Conservation (phyloP, 2,888 invertebrate species). For the Pelosia muscerda region DNA sequence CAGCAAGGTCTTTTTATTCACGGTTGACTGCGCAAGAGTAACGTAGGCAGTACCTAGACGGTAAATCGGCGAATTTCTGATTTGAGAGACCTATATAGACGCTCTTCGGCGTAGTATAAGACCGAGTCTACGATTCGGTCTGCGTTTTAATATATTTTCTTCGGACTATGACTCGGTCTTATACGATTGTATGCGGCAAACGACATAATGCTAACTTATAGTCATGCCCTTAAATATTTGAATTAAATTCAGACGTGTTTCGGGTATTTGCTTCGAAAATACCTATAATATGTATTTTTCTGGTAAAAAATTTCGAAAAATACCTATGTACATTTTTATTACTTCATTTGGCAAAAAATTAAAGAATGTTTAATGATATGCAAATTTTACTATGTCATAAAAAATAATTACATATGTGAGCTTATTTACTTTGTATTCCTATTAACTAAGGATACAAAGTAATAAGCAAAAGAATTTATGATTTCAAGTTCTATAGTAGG, state of each 20-base stretch:
- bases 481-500: neutral
- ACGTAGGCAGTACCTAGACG: neutral
- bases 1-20: conserved; percentile 22
- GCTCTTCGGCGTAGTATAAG: neutral
- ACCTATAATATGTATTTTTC: no score
- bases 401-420: neutral
- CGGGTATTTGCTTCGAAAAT: no score
- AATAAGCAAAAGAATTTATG: neutral
- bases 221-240: neutral
- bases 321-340: neutral
- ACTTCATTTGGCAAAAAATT: neutral
- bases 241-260: neutral
- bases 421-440: neutral
- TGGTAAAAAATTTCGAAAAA: no score
- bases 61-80: neutral
- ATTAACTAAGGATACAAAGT: neutral
- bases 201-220: neutral
- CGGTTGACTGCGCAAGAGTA: neutral
- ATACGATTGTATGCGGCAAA: no score
- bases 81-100: neutral
- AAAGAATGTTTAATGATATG: neutral
- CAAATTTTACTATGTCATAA: neutral
- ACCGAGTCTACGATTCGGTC: no score
- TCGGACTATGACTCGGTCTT: no score
- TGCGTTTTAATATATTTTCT: no score